Evolutionary conservation across 2,888 invertebrate genomes (phyloP).

Genomic region (Hoplodrina blanda): DNA sequence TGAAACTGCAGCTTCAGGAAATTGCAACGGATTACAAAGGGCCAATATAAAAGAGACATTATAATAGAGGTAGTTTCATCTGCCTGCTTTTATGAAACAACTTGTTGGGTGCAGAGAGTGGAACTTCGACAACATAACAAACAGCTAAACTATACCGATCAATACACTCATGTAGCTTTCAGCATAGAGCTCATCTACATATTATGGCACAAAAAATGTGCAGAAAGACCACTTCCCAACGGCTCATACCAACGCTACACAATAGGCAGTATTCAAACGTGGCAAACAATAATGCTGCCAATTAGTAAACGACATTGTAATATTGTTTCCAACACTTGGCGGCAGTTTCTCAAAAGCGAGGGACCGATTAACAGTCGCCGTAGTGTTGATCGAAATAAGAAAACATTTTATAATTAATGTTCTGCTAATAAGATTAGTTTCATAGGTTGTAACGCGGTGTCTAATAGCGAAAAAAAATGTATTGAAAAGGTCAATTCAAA

Average conservation of each 20-base stretch:
- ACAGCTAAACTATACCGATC: neutral
- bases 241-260: too few relatives aligned
- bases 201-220: neutral
- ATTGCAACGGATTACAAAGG: neutral
- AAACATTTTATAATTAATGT: conserved; percentile 1
- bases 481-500: neutral
- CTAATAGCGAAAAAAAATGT: neutral
- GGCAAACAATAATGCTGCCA: neutral
- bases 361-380: neutral
- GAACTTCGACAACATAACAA: too few relatives aligned
- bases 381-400: neutral
- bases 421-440: neutral
- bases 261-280: neutral
- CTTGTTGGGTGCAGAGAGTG: neutral
- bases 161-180: neutral
- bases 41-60: neutral
- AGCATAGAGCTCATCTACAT: neutral
- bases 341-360: neutral
- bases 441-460: neutral
- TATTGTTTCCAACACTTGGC: neutral
- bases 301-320: neutral
- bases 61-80: too few relatives aligned
- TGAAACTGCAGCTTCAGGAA: neutral
- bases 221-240: conserved; percentile 6
- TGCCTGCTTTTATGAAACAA: too few relatives aligned